A percentile compares a stretch with the other conserved stretches of the same genome.
Evolutionary conservation across 1,140 invertebrate species (phyloP).

Genomic region (Trinorchestia longiramus): DNA sequence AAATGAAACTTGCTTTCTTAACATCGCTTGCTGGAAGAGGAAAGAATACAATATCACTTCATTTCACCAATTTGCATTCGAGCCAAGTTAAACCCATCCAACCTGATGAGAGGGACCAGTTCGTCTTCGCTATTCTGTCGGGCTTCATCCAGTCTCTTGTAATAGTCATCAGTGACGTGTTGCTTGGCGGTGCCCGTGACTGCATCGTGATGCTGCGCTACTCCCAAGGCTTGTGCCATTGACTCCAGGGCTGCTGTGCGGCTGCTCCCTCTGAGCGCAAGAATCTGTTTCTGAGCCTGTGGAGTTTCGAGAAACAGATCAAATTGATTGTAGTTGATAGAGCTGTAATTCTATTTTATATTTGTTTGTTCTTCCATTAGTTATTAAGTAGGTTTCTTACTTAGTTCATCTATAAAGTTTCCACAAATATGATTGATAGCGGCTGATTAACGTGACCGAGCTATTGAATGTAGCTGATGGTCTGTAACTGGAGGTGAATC

Average conservation of each 20-base stretch:
- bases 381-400: too few relatives aligned
- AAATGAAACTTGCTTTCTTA: too few relatives aligned
- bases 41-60: too few relatives aligned
- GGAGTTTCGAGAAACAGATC: neutral
- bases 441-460: too few relatives aligned
- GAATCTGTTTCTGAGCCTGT: conserved; percentile 63
- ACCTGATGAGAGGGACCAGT: neutral
- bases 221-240: conserved; percentile 71
- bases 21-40: too few relatives aligned
- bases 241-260: conserved; percentile 47
- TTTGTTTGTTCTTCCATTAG: too few relatives aligned
- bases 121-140: neutral
- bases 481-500: too few relatives aligned
- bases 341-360: too few relatives aligned
- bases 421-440: too few relatives aligned
- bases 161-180: conserved; percentile 90
- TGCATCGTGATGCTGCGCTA: conserved; percentile 78
- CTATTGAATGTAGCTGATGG: too few relatives aligned
- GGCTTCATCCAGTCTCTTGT: conserved; percentile 77
- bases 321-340: neutral
- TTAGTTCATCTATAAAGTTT: too few relatives aligned
- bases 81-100: neutral
- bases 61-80: too few relatives aligned
- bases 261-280: conserved; percentile 56
- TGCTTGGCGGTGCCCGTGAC: conserved; percentile 88